Base-by-base conservation (phyloP, 1,140 invertebrate species). In the Saccostrea echinata region DNA sequence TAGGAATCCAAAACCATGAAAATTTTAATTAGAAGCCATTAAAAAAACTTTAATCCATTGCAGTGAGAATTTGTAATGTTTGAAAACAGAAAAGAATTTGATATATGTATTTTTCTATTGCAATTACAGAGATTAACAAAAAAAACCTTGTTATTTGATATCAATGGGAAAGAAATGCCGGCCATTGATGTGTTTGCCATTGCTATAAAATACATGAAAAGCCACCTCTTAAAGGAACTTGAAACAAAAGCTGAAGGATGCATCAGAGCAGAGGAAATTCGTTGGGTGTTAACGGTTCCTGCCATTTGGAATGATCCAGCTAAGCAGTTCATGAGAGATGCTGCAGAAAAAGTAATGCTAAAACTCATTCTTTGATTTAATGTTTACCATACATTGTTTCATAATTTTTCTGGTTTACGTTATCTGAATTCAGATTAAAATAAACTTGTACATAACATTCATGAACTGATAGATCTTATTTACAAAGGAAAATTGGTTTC, bases 261-360 rank as follows among this genome's bases (percentile, higher is more conserved):
- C 21, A 57, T 86, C 1, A 24, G 24, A n/a, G 4, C 51, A 35
- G 80, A 82, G 4, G 51, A 83, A 18, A 87, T 88, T 3, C 55
- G 76, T 9, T 90, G 89, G 89, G 87, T 90, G 13, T 84, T 90
- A 9, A 90, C 89, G 12, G 85, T 90, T 11, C 87, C 86, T 24
- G 89, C 89, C 3, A 90, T 88, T 53, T 90, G 89, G 89, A 88
- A 85, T 61, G 89, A 90, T 27, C 61, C 76, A 16, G 85, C 86
- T 4, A 90, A 90, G 76, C 86, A 90, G 52, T 90, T 90, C 52
- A 90, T 88, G 86, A 82, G 89, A 86, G 84, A 87, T 51, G 68
- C 89, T 16, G 89, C 55, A 57, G 55, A 57, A 57, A 13, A 57
- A 21, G 55, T 86, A 35, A 43, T 35, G 1, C 52, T 57, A 2